A percentile compares a stretch with the other conserved stretches of the same genome.
phyloP scores from a whole-genome alignment of 2,888 invertebrate genomes.

The Crocallis elinguaria region DNA sequence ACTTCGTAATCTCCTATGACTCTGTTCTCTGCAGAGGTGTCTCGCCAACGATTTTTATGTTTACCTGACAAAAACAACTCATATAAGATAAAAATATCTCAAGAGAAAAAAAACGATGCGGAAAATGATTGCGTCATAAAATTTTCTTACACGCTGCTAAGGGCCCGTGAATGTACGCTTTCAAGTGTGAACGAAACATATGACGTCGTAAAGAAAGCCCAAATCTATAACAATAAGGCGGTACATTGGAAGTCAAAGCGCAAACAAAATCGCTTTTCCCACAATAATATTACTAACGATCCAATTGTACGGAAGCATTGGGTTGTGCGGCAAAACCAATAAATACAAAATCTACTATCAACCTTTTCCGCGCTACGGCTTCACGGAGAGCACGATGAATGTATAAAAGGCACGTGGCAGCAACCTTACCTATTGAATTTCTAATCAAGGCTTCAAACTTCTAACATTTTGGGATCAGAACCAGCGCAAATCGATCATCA shows the following conservation, averaged over 20 bases:
- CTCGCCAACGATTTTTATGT: slow-evolving; percentile 84
- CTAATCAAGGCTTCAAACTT: slow-evolving; percentile 64
- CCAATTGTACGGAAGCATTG: slow-evolving; percentile 80
- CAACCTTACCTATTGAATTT: slow-evolving; percentile 66
- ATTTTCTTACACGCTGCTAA: slow-evolving; percentile 59
- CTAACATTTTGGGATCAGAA: slow-evolving; percentile 46
- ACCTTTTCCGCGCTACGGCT: slow-evolving; percentile 64
- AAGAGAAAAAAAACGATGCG: slow-evolving; percentile 48
- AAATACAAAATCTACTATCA: slow-evolving; percentile 78
- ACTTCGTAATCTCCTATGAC: slow-evolving; percentile 88
- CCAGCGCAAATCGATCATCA: slow-evolving; percentile 54
- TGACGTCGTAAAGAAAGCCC: slow-evolving; percentile 69
- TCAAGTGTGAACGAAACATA: slow-evolving; percentile 68
- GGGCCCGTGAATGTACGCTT: slow-evolving; percentile 64
- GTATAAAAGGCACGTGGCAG: slow-evolving; percentile 65
- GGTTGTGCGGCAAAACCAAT: slow-evolving; percentile 77
- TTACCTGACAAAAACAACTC: slow-evolving; percentile 73
- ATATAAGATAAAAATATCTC: slow-evolving; percentile 48
- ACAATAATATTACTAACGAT: slow-evolving; percentile 84
- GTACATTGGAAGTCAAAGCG: slow-evolving; percentile 79
- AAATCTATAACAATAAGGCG: slow-evolving; percentile 79
- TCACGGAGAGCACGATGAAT: slow-evolving; percentile 62
- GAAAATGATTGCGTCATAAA: slow-evolving; percentile 64
- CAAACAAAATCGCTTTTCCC: slow-evolving; percentile 80
- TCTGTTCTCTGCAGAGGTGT: slow-evolving; percentile 84